Evolutionary conservation across 2,888 invertebrate species (phyloP).

Genomic region (Bellardia pandia): DNA sequence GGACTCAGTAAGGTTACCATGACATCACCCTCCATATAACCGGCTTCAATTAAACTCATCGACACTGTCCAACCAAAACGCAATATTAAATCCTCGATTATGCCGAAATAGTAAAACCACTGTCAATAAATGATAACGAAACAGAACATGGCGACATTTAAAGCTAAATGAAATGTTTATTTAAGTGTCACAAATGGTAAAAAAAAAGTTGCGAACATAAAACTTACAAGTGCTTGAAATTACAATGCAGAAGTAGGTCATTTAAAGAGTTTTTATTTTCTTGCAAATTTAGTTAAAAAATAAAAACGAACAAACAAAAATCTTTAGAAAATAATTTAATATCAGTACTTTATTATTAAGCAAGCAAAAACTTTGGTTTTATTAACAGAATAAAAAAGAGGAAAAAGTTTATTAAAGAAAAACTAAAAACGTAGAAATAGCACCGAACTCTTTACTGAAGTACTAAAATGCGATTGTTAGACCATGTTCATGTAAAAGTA

Average conservation of each 20-base stretch:
- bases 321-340: too few species aligned
- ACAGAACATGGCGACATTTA: not conserved
- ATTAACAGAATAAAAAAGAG: not conserved
- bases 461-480: not conserved
- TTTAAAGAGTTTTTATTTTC: not conserved
- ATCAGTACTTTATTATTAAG: not conserved
- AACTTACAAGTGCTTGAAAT: not conserved
- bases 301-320: too few species aligned
- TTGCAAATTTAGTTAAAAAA: too few species aligned
- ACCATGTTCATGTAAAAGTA: not conserved
- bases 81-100: slow-evolving; percentile 91
- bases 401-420: not conserved
- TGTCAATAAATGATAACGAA: slow-evolving; percentile 77
- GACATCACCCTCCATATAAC: slow-evolving; percentile 87
- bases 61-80: slow-evolving; percentile 92
- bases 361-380: not conserved
- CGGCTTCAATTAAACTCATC: slow-evolving; percentile 88
- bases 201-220: too few species aligned
- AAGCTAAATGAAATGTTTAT: not conserved
- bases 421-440: too few species aligned
- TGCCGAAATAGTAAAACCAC: slow-evolving; percentile 93
- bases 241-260: not conserved
- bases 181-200: not conserved
- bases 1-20: slow-evolving; percentile 88
- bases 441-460: too few species aligned